Evolutionary conservation across 2,888 invertebrate genomes (phyloP), one percentile per base, ranked within the genome.

Genomic region (Eristalinus aeneus): DNA sequence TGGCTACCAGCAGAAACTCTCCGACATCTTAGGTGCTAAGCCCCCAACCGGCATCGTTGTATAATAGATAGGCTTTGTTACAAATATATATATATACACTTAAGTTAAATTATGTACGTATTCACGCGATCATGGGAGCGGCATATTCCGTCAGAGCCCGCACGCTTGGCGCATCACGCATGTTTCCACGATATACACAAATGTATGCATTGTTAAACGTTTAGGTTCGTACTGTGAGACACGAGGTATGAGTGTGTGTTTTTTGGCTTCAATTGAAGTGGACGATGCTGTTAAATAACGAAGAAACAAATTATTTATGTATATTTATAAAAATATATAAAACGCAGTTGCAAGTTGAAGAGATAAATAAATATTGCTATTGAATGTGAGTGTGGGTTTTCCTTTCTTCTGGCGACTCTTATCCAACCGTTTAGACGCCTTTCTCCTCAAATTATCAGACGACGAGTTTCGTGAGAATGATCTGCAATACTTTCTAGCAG

Each of bases 21-120:
- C 97, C 1, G 96, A 97, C 89, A 97, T 98, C 89, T 93, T 98
- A 77, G 96, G 97, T 0, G 89, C 92, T 77, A 93, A 93, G 85
- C 92, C 92, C 71, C 96, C 97, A 90, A 95, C 96, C 54, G 97
- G 97, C 6, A 95, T 97, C 88, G 96, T 96, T 87, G 96, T 97
- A 68, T 96, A 94, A 92, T 87, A 75, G 67, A 80, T 68, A 80
- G 69, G 72, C 72, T 77, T 73, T 81, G 81, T 81, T 73, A 77
- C 68, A 83, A 56, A 77, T 16, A 39, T 16, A 16, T 16, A 46
- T 16, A 46, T 46, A 46, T 46, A 74, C 56, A 73, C 60, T 68
- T 83, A 80, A 74, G 80, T 22, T 68, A 36, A 74, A 61, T 58
- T 73, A 22, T 60, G 58, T 23, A 71, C 27, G 36, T 72, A 61